Base-by-base conservation (phyloP, 2,888 invertebrate genomes). In the Gibbula magus region DNA sequence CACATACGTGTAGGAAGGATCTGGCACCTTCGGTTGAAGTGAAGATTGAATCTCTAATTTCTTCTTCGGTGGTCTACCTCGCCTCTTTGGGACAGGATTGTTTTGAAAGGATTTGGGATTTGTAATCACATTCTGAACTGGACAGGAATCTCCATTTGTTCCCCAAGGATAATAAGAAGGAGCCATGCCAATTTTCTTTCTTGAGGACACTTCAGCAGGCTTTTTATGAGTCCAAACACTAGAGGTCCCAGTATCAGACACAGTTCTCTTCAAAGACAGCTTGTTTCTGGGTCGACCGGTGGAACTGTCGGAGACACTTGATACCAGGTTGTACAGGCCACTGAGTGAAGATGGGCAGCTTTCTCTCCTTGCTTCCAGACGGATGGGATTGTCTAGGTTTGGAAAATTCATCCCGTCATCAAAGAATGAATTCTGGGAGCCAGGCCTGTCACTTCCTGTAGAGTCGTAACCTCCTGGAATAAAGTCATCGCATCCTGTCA, bases 1-100 rank as follows among this genome's bases (percentile, higher is more conserved):
- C 35, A 85, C 85, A 79, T 87, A 91, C 22, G 89, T 88, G 81
- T 91, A 91, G 3, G 86, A 79, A 75, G 88, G 39, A 73, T 81
- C 78, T 8, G 81, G 70, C 18, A 39, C 0, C 25, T n/a, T 56
- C 18, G 20, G 20, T 32, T 32, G 70, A 16, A 20, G 18, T 39
- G 29, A 20, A 8, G 32, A 7, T 10, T 29, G 29, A 32, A 32
- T 35, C 39, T 20, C 10, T 7, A 70, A 35, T 20, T 70, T 70
- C 20, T 70, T 70, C 70, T 70, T 70, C 5, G 70, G 70, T 22
- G 61, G 61, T 70, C 70, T 29, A 18, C 70, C 70, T 70, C 70
- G 32, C 20, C 35, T 70, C 70, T 32, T 70, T 32, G 39, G 16
- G 20, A 20, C 70, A 35, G 35, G 16, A 70, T 16, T 35, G 35